Conservation (phyloP, 2,888 invertebrate genomes). For the Pammene fasciana region DNA sequence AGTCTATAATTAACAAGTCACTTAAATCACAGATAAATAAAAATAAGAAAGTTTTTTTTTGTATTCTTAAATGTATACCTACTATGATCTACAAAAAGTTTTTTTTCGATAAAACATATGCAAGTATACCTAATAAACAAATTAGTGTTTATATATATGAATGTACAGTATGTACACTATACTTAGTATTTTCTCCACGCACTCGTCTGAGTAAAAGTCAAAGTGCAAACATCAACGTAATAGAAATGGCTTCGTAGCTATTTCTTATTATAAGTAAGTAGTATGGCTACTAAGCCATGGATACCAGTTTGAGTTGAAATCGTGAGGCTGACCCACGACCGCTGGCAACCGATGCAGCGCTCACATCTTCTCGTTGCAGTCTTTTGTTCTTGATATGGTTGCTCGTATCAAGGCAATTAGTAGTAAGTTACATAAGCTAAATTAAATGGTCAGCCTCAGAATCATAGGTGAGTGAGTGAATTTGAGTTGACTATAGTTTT, state of each 20-base stretch:
- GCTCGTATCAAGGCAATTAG: neutral
- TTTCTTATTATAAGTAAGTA: conserved; percentile 31
- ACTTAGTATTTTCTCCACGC: conserved; percentile 24
- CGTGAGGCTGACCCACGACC: conserved; percentile 43
- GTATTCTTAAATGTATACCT: no score
- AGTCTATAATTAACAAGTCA: neutral
- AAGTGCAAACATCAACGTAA: conserved; percentile 44
- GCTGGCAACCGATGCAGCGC: conserved; percentile 19
- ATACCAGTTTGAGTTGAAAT: conserved; percentile 42
- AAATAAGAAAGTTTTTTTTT: no score
- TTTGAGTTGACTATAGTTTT: no score
- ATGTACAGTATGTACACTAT: neutral
- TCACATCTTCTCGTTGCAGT: conserved; percentile 31
- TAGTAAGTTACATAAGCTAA: neutral
- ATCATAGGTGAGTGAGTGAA: no score
- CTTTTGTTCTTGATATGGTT: conserved; percentile 13
- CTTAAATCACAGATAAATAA: no score
- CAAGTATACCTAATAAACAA: no score
- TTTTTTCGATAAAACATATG: no score
- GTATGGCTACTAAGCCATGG: conserved; percentile 26
- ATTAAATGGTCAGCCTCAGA: no score
- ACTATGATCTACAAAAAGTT: no score
- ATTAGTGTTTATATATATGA: no score
- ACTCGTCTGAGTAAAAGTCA: conserved; percentile 37
- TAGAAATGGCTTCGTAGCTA: conserved; percentile 38